Evolutionary conservation across 2,797 vertebrate species (phyloP).

Genomic region (Furcifer pardalis): DNA sequence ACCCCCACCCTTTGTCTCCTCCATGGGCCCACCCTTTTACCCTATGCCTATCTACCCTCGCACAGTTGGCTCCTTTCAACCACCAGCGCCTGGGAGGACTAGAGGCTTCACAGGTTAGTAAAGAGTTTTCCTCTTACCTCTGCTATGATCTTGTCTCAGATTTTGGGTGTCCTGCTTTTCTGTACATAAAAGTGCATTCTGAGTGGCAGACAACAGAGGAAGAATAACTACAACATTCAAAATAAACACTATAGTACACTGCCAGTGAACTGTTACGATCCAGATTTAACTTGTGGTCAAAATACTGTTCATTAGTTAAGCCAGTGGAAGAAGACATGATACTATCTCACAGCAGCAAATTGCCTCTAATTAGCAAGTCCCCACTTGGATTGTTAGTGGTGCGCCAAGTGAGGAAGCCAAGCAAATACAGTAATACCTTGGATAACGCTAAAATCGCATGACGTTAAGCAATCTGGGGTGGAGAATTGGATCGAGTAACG

Average conservation of each 20-base stretch:
- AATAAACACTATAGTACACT: neutral
- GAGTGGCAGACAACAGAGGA: no score
- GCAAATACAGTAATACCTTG: no score
- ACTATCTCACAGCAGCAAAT: no score
- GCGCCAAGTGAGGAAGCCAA: no score
- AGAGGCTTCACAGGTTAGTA: constrained; percentile 88
- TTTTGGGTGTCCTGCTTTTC: neutral
- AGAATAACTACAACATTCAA: neutral
- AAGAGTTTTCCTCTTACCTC: neutral
- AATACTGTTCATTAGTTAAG: no score
- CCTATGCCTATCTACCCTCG: constrained; percentile 88
- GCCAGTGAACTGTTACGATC: neutral
- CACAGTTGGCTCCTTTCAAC: constrained; percentile 84
- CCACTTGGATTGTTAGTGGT: no score
- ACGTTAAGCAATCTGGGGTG: no score
- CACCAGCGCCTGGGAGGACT: constrained; percentile 79
- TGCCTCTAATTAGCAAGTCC: no score
- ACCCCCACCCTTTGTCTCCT: constrained; percentile 87
- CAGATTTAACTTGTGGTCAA: neutral
- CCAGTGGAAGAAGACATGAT: no score
- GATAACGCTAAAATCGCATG: no score
- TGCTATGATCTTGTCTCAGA: neutral
- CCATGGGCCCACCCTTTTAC: constrained; percentile 88
- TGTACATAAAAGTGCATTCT: neutral
- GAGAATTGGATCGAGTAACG: no score